phyloP scores from a whole-genome alignment of 2,797 vertebrate species.

The Dromococcyx pavoninus region DNA sequence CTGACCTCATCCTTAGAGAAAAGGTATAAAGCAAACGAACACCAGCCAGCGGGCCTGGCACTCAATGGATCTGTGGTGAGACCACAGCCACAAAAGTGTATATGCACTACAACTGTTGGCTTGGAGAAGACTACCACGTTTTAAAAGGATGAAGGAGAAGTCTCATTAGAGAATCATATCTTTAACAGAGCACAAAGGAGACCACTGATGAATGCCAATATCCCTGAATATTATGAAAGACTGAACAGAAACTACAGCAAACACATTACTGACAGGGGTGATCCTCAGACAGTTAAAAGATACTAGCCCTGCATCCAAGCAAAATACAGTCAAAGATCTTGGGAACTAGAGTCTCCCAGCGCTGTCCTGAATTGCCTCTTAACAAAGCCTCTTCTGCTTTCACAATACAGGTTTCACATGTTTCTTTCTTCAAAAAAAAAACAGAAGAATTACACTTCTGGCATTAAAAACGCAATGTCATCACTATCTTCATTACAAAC shows the following conservation, averaged over 20 bases:
- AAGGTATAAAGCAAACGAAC: background rate
- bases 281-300: background rate
- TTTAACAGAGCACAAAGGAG: background rate
- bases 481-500: background rate
- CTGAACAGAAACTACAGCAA: background rate
- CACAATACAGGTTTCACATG: no score
- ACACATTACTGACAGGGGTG: background rate
- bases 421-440: background rate
- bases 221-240: background rate
- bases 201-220: background rate
- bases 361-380: no score
- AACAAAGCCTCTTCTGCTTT: no score
- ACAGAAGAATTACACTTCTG: background rate
- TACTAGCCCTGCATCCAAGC: background rate
- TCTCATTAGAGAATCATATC: background rate
- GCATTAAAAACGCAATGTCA: background rate
- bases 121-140: background rate
- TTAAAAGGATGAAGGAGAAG: background rate
- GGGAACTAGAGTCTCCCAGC: no score
- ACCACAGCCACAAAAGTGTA: background rate
- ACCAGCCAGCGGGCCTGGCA: background rate
- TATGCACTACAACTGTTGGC: background rate
- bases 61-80: background rate
- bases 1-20: background rate
- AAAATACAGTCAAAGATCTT: background rate